phyloP scores from a whole-genome alignment of 2,113 vertebrate genomes.

The Chloropsis hardwickii region DNA sequence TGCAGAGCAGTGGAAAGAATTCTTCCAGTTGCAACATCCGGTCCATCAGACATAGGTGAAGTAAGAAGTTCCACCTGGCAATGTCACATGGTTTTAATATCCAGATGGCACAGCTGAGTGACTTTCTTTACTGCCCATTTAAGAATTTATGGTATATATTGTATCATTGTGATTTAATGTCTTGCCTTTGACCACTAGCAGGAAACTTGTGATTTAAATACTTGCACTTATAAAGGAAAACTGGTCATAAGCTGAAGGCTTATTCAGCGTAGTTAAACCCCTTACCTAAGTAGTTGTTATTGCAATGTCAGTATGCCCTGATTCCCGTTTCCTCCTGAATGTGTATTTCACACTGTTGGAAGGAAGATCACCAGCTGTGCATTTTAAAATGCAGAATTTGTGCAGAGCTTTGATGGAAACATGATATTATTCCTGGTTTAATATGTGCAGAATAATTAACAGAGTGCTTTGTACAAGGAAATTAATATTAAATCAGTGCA shows the following conservation, averaged over 20 bases:
- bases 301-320: neutral
- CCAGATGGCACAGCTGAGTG: neutral
- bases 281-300: neutral
- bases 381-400: neutral
- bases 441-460: neutral
- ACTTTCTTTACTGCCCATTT: neutral
- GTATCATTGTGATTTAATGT: neutral
- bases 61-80: neutral
- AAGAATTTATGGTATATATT: neutral
- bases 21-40: conserved; percentile 30
- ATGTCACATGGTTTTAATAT: neutral
- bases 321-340: neutral
- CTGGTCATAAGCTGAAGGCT: neutral
- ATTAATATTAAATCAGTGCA: neutral
- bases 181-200: neutral
- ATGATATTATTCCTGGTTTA: neutral
- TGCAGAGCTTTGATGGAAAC: neutral
- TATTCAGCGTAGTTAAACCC: neutral
- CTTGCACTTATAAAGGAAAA: neutral
- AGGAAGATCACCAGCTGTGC: neutral
- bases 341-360: neutral
- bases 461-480: neutral
- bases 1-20: conserved; percentile 25
- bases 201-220: neutral
- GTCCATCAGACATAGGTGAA: neutral